These are phyloP conservation scores for Saccopteryx bilineata DNA, from an alignment of 2,113 vertebrate species.

Conservation along the genomic window DNA sequence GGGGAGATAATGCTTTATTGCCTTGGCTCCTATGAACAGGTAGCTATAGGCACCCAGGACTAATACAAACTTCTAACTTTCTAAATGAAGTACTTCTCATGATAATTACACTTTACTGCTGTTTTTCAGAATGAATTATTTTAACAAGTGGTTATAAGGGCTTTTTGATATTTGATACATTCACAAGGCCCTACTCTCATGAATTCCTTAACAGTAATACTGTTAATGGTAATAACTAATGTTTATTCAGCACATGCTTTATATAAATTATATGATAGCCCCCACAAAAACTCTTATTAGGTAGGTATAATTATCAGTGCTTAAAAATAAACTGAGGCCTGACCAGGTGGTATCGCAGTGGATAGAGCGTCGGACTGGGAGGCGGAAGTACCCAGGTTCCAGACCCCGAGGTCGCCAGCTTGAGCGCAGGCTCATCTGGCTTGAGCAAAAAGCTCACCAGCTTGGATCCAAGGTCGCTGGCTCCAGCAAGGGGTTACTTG, in stretches of 20 bases:
- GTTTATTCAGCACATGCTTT: constrained; percentile 48
- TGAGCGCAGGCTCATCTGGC: no score
- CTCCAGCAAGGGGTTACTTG: no score
- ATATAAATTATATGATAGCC: constrained; percentile 23
- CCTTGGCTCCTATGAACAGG: constrained; percentile 64
- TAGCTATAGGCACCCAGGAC: constrained; percentile 21
- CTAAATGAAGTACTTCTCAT: not conserved
- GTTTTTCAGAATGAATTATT: constrained; percentile 42
- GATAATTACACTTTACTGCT: constrained; percentile 6
- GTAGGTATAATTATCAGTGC: constrained; percentile 26
- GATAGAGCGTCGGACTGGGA: no score
- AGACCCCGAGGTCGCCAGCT: no score
- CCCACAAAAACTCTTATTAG: constrained; percentile 26
- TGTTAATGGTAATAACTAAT: constrained; percentile 11
- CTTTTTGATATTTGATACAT: constrained; percentile 26
- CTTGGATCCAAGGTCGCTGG: no score
- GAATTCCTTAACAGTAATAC: not conserved
- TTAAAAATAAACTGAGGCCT: constrained; percentile 34
- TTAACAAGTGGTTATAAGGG: not conserved
- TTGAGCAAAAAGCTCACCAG: no score
- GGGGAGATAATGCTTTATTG: constrained; percentile 67
- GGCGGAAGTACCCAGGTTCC: no score
- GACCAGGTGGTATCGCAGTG: no score
- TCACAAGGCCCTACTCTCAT: not conserved
- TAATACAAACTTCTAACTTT: not conserved